Base-by-base conservation (phyloP, 1,140 invertebrate species). In the Bemisia tabaci region DNA sequence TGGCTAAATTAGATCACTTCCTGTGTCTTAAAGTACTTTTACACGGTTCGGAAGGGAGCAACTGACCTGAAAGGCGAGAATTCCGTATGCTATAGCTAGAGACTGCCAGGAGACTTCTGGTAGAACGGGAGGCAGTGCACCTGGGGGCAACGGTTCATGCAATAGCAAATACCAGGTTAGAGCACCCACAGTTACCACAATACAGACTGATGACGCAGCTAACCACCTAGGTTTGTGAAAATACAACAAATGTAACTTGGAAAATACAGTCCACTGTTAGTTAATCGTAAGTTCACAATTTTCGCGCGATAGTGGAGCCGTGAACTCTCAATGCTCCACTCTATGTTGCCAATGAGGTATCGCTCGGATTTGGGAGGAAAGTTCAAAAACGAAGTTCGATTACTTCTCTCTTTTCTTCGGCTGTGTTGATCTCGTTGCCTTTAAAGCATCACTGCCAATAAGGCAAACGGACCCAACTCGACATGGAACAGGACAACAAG, bases 41-140 rank as follows among this genome's bases (percentile, higher is more conserved):
- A n/a, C n/a, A n/a, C n/a, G n/a, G n/a, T n/a, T n/a, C 17, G 33
- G 33, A 17, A 5, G 5, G 5, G 33, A 48, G 33, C 67, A 59
- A 17, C 59, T 63, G 63, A 75, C 72, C 77, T 85, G 85, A 72
- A 87, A 88, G 12, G 84, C 81, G 33, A 88, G 75, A 60, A 87
- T 82, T 59, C 85, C 86, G 68, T 84, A 85, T 21, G 82, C 82
- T 62, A 79, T 80, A 0, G 85, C 75, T 12, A 86, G 74, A 62
- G 80, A 77, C 60, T 81, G 69, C 70, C 78, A 82, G 0, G 72
- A 68, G 69, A 12, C 71, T 62, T n/a, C 71, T 68, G 66, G 71
- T 2, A 77, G 74, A 21, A 71, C 62, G 2, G 70, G 62, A 17
- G 66, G 33, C 25, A 68, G 63, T 0, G 67, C 11, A 22, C 61